Evolutionary conservation across 92 coral and sea anemone genomes (phyloP).

Genomic region (Epizoanthus rinbou): DNA sequence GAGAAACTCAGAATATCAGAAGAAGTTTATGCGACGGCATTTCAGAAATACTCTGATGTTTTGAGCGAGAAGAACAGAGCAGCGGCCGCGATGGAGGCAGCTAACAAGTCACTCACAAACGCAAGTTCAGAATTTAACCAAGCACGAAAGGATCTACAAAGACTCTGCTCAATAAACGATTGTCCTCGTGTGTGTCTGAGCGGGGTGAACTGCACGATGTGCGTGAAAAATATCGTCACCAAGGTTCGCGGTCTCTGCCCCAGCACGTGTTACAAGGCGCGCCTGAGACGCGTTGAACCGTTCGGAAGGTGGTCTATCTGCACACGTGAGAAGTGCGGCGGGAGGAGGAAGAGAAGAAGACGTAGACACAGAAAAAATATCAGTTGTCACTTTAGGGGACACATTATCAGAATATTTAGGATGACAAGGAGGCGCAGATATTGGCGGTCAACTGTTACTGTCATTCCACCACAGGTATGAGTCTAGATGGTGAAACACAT

Average conservation of each 20-base stretch:
- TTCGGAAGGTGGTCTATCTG: conserved; percentile 45
- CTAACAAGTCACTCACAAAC: conserved; percentile 30
- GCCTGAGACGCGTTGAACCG: conserved; percentile 39
- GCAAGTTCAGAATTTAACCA: conserved; percentile 54
- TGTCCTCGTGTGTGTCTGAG: conserved; percentile 70
- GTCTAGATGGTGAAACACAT: too few species aligned
- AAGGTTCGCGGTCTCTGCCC: conserved; percentile 69
- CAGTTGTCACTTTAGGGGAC: conserved; percentile 26
- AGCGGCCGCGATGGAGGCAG: conserved; percentile 9
- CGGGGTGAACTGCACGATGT: conserved; percentile 67
- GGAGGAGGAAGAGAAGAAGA: conserved; percentile 26
- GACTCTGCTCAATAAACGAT: conserved; percentile 53
- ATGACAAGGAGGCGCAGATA: not conserved
- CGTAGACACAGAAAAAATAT: conserved; percentile 12
- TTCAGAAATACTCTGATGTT: conserved; percentile 27
- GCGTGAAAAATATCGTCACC: conserved; percentile 57
- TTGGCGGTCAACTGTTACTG: not conserved
- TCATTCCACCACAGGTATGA: conserved; percentile 18
- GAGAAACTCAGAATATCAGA: conserved; percentile 18
- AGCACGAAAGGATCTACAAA: conserved; percentile 47
- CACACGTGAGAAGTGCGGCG: conserved; percentile 34
- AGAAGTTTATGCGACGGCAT: conserved; percentile 1
- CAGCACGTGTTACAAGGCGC: conserved; percentile 52
- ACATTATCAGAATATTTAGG: conserved; percentile 1
- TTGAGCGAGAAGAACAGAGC: conserved; percentile 39